phyloP scores from a whole-genome alignment of 2,888 invertebrate genomes.

The Platycnemis pennipes region DNA sequence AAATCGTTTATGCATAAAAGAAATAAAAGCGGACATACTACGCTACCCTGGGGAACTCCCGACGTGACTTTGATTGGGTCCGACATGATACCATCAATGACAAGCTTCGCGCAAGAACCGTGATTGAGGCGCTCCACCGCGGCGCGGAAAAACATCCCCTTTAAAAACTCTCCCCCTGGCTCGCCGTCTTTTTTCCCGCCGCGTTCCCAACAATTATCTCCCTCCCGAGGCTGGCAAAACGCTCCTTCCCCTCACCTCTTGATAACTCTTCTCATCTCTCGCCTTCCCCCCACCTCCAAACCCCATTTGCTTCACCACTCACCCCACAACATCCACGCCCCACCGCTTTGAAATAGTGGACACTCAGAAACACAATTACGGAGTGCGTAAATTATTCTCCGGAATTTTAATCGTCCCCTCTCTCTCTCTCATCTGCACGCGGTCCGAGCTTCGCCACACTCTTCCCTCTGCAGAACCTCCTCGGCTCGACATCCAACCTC shows the following conservation, averaged over 20 bases:
- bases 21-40: too few relatives aligned
- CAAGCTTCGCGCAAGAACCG: too few relatives aligned
- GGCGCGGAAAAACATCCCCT: not conserved
- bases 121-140: not conserved
- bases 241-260: not conserved
- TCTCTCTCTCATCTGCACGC: not conserved
- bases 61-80: too few relatives aligned
- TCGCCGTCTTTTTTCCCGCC: not conserved
- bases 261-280: slow-evolving; percentile 3
- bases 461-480: too few relatives aligned
- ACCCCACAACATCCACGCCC: not conserved
- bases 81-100: too few relatives aligned
- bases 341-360: slow-evolving; percentile 37
- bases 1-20: too few relatives aligned
- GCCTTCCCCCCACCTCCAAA: not conserved
- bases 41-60: too few relatives aligned
- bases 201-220: not conserved
- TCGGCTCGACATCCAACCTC: too few relatives aligned
- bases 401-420: slow-evolving; percentile 19
- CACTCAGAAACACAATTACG: slow-evolving; percentile 41
- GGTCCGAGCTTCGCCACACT: not conserved
- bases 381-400: slow-evolving; percentile 44
- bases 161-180: not conserved
- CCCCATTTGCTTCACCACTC: not conserved
- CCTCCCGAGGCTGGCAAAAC: not conserved